Evolutionary conservation across 2,888 invertebrate genomes (phyloP).

Genomic region (Ecliptopera silaceata): DNA sequence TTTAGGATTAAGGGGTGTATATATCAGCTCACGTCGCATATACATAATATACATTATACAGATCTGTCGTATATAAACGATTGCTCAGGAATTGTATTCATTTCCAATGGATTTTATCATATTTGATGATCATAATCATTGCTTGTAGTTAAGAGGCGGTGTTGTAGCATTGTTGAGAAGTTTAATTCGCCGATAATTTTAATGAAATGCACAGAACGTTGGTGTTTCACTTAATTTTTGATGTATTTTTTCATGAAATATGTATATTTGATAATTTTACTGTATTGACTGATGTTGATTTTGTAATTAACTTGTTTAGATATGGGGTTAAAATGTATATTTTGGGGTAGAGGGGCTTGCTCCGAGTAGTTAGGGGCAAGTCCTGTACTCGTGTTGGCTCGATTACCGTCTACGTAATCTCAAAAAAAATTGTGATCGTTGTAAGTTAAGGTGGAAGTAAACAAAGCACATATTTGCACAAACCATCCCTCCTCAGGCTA

Average conservation of each 20-base stretch:
- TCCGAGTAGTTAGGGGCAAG: conserved; percentile 28
- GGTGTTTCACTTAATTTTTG: conserved; percentile 81
- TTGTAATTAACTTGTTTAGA: conserved; percentile 59
- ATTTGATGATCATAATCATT: conserved; percentile 68
- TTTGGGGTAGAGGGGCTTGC: conserved; percentile 26
- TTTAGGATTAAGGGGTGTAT: conserved; percentile 33
- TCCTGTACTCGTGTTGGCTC: conserved; percentile 27
- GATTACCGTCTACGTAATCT: conserved; percentile 43
- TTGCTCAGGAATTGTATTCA: conserved; percentile 81
- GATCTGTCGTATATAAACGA: conserved; percentile 49
- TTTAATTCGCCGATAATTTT: conserved; percentile 66
- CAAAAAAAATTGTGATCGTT: conserved; percentile 72
- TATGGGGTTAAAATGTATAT: conserved; percentile 38
- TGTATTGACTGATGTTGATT: conserved; percentile 76
- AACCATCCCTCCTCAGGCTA: conserved; percentile 81
- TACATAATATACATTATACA: conserved; percentile 50
- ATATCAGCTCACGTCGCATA: conserved; percentile 45
- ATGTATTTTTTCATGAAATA: conserved; percentile 77
- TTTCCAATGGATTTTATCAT: conserved; percentile 52
- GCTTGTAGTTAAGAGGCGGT: conserved; percentile 60
- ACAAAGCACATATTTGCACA: conserved; percentile 80
- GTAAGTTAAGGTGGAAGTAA: conserved; percentile 67
- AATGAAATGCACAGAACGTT: conserved; percentile 81
- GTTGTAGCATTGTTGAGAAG: conserved; percentile 70
- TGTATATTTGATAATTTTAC: conserved; percentile 75